These are phyloP conservation scores for Lochmaea crataegi DNA, from an alignment of 2,888 invertebrate species.

Conservation along the genomic window DNA sequence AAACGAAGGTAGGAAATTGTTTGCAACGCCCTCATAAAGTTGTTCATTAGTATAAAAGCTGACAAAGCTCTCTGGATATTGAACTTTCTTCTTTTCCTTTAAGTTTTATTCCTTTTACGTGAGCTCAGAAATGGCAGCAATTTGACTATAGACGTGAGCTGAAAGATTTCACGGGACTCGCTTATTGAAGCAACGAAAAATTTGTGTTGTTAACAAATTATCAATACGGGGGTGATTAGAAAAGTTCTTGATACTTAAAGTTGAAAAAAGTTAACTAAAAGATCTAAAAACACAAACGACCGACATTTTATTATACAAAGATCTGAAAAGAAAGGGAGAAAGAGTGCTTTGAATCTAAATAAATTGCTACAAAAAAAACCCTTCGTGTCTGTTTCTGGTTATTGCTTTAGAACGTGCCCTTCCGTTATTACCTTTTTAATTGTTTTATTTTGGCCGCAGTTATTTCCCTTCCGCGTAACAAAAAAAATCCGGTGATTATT, in stretches of 20 bases:
- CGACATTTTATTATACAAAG: too few species aligned
- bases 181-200: neutral
- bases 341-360: slow-evolving; percentile 18
- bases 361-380: slow-evolving; percentile 23
- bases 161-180: slow-evolving; percentile 13
- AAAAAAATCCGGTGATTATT: slow-evolving; percentile 56
- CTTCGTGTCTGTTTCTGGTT: slow-evolving; percentile 16
- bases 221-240: neutral
- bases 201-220: neutral
- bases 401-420: slow-evolving; percentile 27
- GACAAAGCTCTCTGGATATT: slow-evolving; percentile 28
- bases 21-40: slow-evolving; percentile 36
- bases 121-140: slow-evolving; percentile 27
- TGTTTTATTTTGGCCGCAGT: slow-evolving; percentile 3
- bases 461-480: slow-evolving; percentile 70
- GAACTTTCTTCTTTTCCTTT: slow-evolving; percentile 25
- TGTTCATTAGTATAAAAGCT: slow-evolving; percentile 38
- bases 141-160: slow-evolving; percentile 24
- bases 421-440: slow-evolving; percentile 25
- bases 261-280: too few species aligned
- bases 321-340: neutral
- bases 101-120: slow-evolving; percentile 31
- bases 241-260: neutral
- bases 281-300: too few species aligned
- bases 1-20: slow-evolving; percentile 33